Percentiles rank a stretch among this genome's conserved stretches.
Conservation (phyloP, 2,113 vertebrate species). For the Pseudonaja textilis region DNA sequence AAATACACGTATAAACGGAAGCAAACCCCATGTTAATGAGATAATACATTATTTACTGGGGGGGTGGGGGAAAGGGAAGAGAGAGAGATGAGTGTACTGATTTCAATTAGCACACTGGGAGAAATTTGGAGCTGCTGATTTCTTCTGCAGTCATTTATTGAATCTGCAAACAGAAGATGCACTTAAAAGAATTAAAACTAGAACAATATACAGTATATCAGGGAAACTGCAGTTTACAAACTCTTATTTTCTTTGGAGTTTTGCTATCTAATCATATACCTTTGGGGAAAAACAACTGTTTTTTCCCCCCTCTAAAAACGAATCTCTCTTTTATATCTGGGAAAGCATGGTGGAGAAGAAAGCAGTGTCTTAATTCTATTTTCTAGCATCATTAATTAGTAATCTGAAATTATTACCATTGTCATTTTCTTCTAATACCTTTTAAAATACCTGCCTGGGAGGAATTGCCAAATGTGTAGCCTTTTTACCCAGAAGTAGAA, state of each 20-base stretch:
- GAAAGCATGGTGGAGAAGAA: background rate
- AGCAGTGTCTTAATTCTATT: slow-evolving; percentile 38
- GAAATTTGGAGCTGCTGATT: slow-evolving; percentile 38
- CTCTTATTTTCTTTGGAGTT: slow-evolving; percentile 35
- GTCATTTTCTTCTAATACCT: slow-evolving; percentile 45
- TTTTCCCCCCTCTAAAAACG: background rate
- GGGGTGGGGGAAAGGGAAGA: background rate
- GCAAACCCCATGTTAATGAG: slow-evolving; percentile 45
- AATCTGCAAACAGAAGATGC: slow-evolving; percentile 36
- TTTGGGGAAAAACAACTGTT: background rate
- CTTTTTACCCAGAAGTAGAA: slow-evolving; percentile 37
- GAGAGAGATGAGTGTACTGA: slow-evolving; percentile 41
- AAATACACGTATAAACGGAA: slow-evolving; percentile 45
- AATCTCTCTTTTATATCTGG: background rate
- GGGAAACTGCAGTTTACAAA: rapidly evolving
- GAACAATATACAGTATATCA: slow-evolving; percentile 22
- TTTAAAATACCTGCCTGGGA: slow-evolving; percentile 7
- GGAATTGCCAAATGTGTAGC: slow-evolving; percentile 17
- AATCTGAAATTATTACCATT: slow-evolving; percentile 45
- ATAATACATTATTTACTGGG: slow-evolving; percentile 48
- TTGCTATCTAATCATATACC: background rate
- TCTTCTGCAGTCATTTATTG: slow-evolving; percentile 41
- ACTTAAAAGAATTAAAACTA: slow-evolving; percentile 43
- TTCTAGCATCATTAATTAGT: slow-evolving; percentile 50
- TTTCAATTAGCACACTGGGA: slow-evolving; percentile 36